Conservation (phyloP, 2,888 invertebrate species). For the Rhopalosiphum nymphaeae region DNA sequence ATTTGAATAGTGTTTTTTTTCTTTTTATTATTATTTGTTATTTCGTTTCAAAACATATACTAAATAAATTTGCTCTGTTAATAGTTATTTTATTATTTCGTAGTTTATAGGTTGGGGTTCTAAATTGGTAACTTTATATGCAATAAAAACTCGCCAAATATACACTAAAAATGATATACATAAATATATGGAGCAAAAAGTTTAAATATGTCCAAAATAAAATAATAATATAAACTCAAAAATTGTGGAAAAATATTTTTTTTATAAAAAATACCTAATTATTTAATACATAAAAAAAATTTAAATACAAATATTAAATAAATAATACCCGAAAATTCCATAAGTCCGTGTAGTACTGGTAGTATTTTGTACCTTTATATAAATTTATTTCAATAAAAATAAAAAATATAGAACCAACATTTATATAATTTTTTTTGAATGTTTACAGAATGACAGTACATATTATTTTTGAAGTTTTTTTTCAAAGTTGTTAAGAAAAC, state of each 20-base stretch:
- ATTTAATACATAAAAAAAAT: neutral
- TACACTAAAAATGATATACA: neutral
- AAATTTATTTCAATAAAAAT: neutral
- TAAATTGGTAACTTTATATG: neutral
- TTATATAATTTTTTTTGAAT: neutral
- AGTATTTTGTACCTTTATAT: neutral
- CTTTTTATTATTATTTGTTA: neutral
- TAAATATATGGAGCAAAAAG: neutral
- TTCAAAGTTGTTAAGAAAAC: neutral
- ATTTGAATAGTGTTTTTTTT: neutral
- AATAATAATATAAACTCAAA: no score
- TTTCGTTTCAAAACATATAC: neutral
- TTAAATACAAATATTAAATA: no score
- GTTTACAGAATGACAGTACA: neutral
- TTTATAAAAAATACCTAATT: neutral
- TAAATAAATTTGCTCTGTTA: neutral
- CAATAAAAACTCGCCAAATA: neutral
- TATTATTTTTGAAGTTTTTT: neutral
- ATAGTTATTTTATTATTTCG: neutral
- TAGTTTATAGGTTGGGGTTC: neutral
- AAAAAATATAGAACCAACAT: neutral
- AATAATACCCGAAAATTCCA: no score
- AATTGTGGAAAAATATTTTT: neutral
- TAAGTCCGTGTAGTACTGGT: neutral
- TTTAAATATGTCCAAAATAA: neutral